Conservation (phyloP, 2,888 invertebrate genomes). For the Pachydiplax longipennis region DNA sequence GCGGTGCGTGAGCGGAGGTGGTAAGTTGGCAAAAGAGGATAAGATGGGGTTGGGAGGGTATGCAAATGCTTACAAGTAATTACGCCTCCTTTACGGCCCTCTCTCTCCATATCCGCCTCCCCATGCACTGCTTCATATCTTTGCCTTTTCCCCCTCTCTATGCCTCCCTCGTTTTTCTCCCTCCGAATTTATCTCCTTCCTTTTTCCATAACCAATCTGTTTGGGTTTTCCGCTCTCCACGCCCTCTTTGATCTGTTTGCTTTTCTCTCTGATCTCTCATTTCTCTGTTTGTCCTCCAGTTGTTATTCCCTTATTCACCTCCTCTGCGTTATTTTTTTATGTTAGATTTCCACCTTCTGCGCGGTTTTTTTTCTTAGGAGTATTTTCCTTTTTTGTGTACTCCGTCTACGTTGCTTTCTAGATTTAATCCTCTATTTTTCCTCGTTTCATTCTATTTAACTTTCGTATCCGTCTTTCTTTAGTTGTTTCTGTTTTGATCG, state of each 20-base stretch:
- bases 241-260: background rate
- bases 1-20: constrained; percentile 9
- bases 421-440: background rate
- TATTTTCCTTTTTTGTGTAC: background rate
- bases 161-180: background rate
- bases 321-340: background rate
- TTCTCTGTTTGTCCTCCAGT: background rate
- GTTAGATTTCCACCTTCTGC: background rate
- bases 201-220: background rate
- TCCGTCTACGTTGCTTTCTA: too few species aligned
- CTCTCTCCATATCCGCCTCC: background rate
- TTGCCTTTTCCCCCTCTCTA: background rate
- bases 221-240: background rate
- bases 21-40: constrained; percentile 11
- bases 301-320: too few species aligned
- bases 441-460: background rate
- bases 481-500: too few species aligned
- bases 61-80: constrained; percentile 42
- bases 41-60: background rate
- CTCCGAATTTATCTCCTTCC: background rate
- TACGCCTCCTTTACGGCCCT: background rate
- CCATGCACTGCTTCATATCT: background rate
- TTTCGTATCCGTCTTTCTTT: background rate
- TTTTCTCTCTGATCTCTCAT: background rate
- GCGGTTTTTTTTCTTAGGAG: too few species aligned